These are phyloP conservation scores for Sander vitreus DNA, from an alignment of 2,113 vertebrate species.

Conservation along the genomic window DNA sequence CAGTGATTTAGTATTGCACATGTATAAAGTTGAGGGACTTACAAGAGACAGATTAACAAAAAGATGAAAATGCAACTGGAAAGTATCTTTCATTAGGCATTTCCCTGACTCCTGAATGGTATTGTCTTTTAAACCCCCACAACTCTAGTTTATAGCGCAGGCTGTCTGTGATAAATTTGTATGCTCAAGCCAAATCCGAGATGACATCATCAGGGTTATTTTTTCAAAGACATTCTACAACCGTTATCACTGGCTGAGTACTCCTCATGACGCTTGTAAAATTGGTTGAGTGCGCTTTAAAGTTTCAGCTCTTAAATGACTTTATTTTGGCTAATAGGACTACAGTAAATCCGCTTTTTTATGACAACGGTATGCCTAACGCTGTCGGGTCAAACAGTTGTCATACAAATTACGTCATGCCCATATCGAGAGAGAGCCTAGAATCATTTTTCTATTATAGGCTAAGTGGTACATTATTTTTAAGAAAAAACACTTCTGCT, in stretches of 20 bases:
- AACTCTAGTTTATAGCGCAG: background rate
- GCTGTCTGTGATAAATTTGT: background rate
- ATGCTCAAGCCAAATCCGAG: background rate
- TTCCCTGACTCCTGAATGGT: background rate
- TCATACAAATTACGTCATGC: background rate
- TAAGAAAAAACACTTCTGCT: background rate
- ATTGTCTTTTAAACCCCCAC: background rate
- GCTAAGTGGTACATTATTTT: background rate
- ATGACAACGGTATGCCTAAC: background rate
- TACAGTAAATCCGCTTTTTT: background rate
- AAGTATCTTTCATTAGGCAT: background rate
- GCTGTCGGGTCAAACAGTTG: background rate
- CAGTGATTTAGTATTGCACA: background rate
- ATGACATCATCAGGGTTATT: background rate
- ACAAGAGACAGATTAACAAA: background rate
- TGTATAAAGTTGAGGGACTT: background rate
- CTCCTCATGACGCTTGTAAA: background rate
- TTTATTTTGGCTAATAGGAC: background rate
- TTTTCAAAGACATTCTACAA: background rate
- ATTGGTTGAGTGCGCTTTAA: background rate
- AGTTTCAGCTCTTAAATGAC: background rate
- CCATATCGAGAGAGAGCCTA: background rate
- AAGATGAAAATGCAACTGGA: background rate
- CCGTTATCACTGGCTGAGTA: background rate
- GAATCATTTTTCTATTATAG: background rate